Base-by-base conservation (phyloP, 2,888 invertebrate genomes). In the Heteromurus nitidus region DNA sequence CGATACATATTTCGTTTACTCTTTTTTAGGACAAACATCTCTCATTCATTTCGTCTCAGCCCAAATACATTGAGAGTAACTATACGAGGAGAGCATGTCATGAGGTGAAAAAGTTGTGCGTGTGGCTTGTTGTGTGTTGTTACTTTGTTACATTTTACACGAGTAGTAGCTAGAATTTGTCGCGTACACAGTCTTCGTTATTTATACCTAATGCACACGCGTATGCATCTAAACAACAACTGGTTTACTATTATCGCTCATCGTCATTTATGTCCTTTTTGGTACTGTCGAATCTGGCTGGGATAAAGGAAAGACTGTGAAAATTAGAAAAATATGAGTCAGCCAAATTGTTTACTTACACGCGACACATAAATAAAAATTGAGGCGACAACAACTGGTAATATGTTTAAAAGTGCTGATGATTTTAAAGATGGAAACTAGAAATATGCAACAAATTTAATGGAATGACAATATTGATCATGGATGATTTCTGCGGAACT, bases 181-280 rank as follows among this genome's bases (percentile, higher is more conserved):
- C 55, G 13, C 13, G 28, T 60, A 28, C 30, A 31, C n/a, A 30
- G 60, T 60, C 60, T 60, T 60, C n/a, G 60, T 55, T 60, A 22
- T 53, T 24, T 53, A 22, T 53, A 31, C 60, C 30, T 13, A 5
- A 30, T 30, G 60, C 60, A 30, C 5, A 60, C 31, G 60, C 60
- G 31, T 31, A 60, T 28, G 60, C 60, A 30, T 18, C 2, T 20
- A 18, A 5, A 11, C 30, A 30, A 31, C 60, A 60, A 60, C 30
- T 60, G 18, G 60, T 42, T 24, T 36, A 30, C 31, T 31, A 13
- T 65, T 65, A 65, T 65, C 65, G 65, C 42, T 65, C 65, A 65
- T 65, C 44, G 65, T 36, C 65, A 42, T 1, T 36, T n/a, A n/a
- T n/a, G n/a, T 36, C n/a, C 47, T n/a, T 47, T 47, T 47, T 47